Evolutionary conservation across 2,797 vertebrate species (phyloP).

Genomic region (Enteromius anoplus): DNA sequence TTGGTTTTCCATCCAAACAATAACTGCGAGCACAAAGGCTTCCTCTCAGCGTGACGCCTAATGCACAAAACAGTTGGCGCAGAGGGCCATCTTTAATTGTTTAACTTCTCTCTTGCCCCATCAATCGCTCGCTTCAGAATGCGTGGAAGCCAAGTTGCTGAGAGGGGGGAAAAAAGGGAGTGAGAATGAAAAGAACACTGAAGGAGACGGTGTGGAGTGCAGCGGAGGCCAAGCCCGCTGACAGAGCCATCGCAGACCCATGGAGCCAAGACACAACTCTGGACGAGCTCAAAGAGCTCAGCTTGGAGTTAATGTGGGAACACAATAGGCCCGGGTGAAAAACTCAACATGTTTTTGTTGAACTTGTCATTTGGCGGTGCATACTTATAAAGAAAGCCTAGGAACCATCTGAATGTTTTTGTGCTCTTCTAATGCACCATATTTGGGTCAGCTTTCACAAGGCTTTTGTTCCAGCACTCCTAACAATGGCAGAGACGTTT

Average conservation of each 20-base stretch:
- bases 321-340: constrained; percentile 81
- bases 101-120: constrained; percentile 69
- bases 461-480: constrained; percentile 70
- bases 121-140: constrained; percentile 68
- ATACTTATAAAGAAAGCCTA: constrained; percentile 80
- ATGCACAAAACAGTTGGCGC: constrained; percentile 66
- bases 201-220: constrained; percentile 73
- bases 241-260: constrained; percentile 76
- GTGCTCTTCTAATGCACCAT: constrained; percentile 77
- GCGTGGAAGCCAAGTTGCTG: constrained; percentile 69
- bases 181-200: constrained; percentile 73
- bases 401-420: constrained; percentile 84
- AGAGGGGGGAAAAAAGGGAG: constrained; percentile 50
- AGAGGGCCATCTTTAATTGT: constrained; percentile 69
- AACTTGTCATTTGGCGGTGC: constrained; percentile 82
- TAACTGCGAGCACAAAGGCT: constrained; percentile 60
- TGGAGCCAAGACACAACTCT: constrained; percentile 80
- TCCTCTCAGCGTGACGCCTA: constrained; percentile 63
- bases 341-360: constrained; percentile 83
- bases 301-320: constrained; percentile 82
- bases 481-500: constrained; percentile 76
- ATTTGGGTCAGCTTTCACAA: constrained; percentile 79
- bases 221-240: constrained; percentile 77
- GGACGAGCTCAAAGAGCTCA: constrained; percentile 79
- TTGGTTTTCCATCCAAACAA: constrained; percentile 66